Evolutionary conservation across 2,797 vertebrate genomes (phyloP).

Genomic region (Takifugu ocellatus): DNA sequence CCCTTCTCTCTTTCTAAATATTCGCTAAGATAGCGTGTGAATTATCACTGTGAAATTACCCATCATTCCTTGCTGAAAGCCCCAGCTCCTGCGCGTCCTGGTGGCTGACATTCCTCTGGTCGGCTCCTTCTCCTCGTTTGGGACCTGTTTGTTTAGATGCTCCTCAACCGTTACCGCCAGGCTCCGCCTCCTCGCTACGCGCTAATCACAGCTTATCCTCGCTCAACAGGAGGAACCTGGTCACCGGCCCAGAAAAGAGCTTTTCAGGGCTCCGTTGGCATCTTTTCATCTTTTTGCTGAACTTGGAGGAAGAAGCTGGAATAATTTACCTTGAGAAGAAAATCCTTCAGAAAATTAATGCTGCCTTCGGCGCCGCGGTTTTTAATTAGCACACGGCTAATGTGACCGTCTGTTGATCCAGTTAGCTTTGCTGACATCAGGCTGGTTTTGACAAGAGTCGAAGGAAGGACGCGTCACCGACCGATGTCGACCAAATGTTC

Average conservation of each 20-base stretch:
- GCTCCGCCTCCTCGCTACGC: conserved; percentile 31
- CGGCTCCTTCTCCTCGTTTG: no score
- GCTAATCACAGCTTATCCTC: conserved; percentile 58
- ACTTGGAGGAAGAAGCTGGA: conserved; percentile 15
- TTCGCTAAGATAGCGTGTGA: no score
- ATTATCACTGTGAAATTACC: no score
- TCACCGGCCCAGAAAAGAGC: conserved; percentile 40
- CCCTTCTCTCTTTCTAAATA: no score
- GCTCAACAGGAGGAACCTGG: conserved; percentile 53
- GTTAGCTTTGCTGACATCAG: conserved; percentile 32
- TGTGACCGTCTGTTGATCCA: conserved; percentile 46
- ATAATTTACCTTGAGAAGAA: conserved; percentile 27
- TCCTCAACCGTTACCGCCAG: no score
- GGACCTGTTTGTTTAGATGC: no score
- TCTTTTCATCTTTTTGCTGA: conserved; percentile 32
- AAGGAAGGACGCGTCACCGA: no score
- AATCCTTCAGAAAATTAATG: conserved; percentile 58
- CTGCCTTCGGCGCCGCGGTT: conserved; percentile 54
- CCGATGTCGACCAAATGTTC: no score
- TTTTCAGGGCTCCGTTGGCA: conserved; percentile 29
- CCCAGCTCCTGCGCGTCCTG: no score
- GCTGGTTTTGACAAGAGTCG: no score
- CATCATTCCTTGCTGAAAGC: no score
- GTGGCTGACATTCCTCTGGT: no score
- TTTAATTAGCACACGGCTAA: conserved; percentile 64